A percentile compares a stretch with the other conserved stretches of the same genome.
Evolutionary conservation across 1,140 invertebrate genomes (phyloP).

Genomic region (Psilanteris sp.): DNA sequence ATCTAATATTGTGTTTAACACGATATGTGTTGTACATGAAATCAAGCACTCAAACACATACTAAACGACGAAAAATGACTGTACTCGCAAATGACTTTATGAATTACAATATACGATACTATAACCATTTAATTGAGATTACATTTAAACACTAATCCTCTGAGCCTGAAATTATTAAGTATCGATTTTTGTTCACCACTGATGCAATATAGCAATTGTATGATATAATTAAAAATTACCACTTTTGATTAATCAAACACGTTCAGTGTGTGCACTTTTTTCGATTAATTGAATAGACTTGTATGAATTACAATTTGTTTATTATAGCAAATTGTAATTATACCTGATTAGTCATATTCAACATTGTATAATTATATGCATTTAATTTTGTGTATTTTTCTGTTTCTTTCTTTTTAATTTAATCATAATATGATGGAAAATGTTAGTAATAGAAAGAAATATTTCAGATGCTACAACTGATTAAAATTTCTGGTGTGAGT

Average conservation of each 20-base stretch:
- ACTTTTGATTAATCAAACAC: constrained; percentile 9
- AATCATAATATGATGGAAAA: constrained; percentile 20
- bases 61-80: constrained; percentile 12
- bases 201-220: constrained; percentile 2
- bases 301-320: too few relatives aligned
- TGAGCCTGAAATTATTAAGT: constrained; percentile 55
- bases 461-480: constrained; percentile 14
- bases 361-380: not conserved
- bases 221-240: not conserved
- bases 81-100: constrained; percentile 58
- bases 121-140: constrained; percentile 52
- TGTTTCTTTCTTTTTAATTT: constrained; percentile 13
- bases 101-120: constrained; percentile 45
- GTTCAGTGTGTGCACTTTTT: not conserved
- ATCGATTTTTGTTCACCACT: constrained; percentile 11
- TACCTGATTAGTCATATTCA: not conserved
- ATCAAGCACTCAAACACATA: constrained; percentile 59
- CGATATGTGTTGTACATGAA: constrained; percentile 22
- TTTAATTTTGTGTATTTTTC: not conserved
- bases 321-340: not conserved
- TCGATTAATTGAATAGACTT: not conserved
- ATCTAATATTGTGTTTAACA: constrained; percentile 42
- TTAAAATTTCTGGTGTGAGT: constrained; percentile 23
- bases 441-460: constrained; percentile 27
- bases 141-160: constrained; percentile 67